phyloP scores from a whole-genome alignment of 2,113 vertebrate species.

The Dascyllus trimaculatus region DNA sequence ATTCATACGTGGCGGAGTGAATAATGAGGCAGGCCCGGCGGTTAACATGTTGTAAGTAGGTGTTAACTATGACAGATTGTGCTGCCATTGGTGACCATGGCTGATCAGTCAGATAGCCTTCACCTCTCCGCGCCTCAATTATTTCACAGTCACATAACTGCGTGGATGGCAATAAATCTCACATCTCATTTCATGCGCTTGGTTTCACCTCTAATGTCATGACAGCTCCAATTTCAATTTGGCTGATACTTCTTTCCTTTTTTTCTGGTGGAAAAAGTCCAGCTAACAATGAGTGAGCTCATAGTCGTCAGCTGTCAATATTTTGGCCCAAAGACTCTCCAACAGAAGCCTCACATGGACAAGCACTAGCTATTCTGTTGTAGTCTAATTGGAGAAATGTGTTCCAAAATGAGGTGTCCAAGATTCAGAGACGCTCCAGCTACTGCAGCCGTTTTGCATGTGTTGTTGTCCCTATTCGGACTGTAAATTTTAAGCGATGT shows the following conservation, averaged over 20 bases:
- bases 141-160: constrained; percentile 61
- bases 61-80: constrained; percentile 78
- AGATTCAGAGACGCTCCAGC: not conserved
- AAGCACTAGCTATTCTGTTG: not conserved
- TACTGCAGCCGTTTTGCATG: constrained; percentile 13
- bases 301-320: constrained; percentile 21
- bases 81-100: constrained; percentile 68
- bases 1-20: constrained; percentile 47
- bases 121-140: constrained; percentile 54
- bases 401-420: not conserved
- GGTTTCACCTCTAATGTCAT: constrained; percentile 60
- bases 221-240: constrained; percentile 48
- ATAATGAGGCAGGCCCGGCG: constrained; percentile 54
- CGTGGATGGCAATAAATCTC: constrained; percentile 64
- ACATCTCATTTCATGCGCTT: constrained; percentile 54
- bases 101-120: constrained; percentile 68
- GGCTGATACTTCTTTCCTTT: constrained; percentile 26
- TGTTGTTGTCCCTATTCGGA: not conserved
- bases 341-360: constrained; percentile 10
- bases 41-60: constrained; percentile 70
- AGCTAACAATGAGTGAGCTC: constrained; percentile 38
- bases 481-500: not conserved
- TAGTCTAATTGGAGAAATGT: not conserved
- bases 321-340: not conserved
- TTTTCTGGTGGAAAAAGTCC: constrained; percentile 5